Evolutionary conservation across 1,140 invertebrate genomes (phyloP).

Genomic region (Sinella curviseta): DNA sequence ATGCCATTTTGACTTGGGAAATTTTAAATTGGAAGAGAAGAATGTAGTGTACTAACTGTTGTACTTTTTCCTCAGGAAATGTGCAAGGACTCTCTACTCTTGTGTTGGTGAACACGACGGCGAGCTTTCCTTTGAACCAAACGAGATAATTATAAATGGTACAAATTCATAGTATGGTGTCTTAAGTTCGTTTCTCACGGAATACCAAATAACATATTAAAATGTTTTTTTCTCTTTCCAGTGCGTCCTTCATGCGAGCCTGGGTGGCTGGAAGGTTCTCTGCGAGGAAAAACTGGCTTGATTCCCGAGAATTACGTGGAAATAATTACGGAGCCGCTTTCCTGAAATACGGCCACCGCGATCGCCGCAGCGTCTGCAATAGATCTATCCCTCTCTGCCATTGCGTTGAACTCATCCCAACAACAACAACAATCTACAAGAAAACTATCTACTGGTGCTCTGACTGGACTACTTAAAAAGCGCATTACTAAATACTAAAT

Average conservation of each 20-base stretch:
- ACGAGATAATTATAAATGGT: conserved; percentile 97
- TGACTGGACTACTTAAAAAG: neutral
- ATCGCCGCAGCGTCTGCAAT: neutral
- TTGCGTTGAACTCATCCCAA: neutral
- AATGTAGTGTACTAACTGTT: no score
- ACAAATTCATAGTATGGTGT: conserved; percentile 41
- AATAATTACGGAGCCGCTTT: neutral
- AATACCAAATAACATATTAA: conserved; percentile 19
- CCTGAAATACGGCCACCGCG: conserved; percentile 9
- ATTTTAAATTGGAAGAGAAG: conserved; percentile 6
- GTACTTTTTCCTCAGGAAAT: conserved; percentile 47
- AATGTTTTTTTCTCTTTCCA: conserved; percentile 54
- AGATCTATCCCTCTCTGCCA: neutral
- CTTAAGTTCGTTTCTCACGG: neutral
- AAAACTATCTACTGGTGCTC: neutral
- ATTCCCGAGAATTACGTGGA: conserved; percentile 98
- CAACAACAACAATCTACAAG: neutral
- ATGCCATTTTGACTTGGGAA: neutral
- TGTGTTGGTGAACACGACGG: conserved; percentile 94
- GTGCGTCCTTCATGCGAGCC: conserved; percentile 87
- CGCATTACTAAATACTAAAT: neutral
- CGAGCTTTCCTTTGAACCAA: conserved; percentile 96
- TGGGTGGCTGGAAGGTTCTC: conserved; percentile 92
- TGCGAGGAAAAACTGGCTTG: conserved; percentile 90
- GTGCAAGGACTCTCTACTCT: conserved; percentile 89